Base-by-base conservation (phyloP, 2,797 vertebrate species). In the Columba guinea region DNA sequence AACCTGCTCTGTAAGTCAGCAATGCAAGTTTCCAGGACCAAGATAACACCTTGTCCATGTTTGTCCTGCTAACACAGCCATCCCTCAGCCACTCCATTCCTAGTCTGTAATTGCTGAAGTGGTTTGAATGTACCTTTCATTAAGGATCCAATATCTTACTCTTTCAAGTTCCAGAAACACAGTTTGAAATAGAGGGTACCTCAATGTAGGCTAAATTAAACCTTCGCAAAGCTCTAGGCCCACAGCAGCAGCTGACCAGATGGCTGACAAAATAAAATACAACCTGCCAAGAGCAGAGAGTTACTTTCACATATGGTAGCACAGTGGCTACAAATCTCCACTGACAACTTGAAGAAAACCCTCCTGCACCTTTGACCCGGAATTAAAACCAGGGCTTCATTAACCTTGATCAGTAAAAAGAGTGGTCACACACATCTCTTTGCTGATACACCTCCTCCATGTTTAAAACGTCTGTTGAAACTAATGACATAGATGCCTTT, bases 221-320 rank as follows among this genome's bases (percentile, higher is more conserved):
- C 71, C 56, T 88, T 70, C 17, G 41, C 73, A 92, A 91, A 86
- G 49, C 71, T 88, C 19, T 7, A 93, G 87, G 58, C 78, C 41
- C 65, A 58, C 63, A 95, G 63, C 87, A 95, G 56, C 80, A 96
- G 51, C 53, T 73, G 49, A 69, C 90, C 96, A 97, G 88, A 96
- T 93, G 94, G 95, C 46, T 83, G 93, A 77, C 71, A 88, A 88
- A 95, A 92, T 59, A 96, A 93, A 94, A 90, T 67, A 60, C 73
- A 94, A 55, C 52, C 67, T 82, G 87, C 55, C 92, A 88, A 73
- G n/a, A 90, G 68, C 49, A 90, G 64, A 94, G 71, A 93, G 78
- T 75, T 84, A 94, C 75, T 93, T 94, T 87, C 80, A 82, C 92
- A 94, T 96, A 93, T 71, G 84, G 90, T 52, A 83, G 74, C 84